Base-by-base conservation (phyloP, 2,113 vertebrate genomes). In the Syrrhaptes paradoxus region DNA sequence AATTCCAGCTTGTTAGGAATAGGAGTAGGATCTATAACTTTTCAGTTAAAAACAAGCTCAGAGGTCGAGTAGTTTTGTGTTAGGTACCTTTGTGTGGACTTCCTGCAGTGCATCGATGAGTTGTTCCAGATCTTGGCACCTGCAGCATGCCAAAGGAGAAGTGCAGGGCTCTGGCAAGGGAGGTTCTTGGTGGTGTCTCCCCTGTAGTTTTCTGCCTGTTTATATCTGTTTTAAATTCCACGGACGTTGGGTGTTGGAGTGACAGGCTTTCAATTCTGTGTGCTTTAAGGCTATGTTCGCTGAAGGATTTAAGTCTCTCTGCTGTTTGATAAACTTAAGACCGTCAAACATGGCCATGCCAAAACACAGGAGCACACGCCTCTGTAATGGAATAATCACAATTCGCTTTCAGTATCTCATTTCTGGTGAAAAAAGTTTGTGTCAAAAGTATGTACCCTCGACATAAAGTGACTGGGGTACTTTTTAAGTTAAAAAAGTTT, bases 71-170 rank as follows among this genome's bases (percentile, higher is more conserved):
- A 57, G n/a, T 5, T 77, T 72, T 41, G 29, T 62, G 28, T 34
- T 57, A 6, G 41, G 13, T 43, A 57, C 13, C 21, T 68, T 34
- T 77, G 41, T 21, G 43, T 46, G 62, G 75, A 11, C 16, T 46
- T 77, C 36, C 8, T 49, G 31, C 11, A 17, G 38, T 48, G 36
- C 21, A 1, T 41, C 0, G 0, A 4, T 31, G n/a, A 10, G 15
- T 26, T 38, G 18, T 85, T 85, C 17, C 71, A 57, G 34, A 45
- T 72, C 52, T 65, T 5, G 1, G 45, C 38, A 59, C 22, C 38
- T 67, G 21, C n/a, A 34, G 15, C 17, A 2, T 45, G 63, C 22
- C 45, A 65, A 29, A 75, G 34, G 31, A 49, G 45, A n/a, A 41
- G 61, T 22, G 11, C 15, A 55, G 12, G 16, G 22, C 20, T 75